phyloP scores from a whole-genome alignment of 2,113 vertebrate genomes.

The Accipiter virgatus region DNA sequence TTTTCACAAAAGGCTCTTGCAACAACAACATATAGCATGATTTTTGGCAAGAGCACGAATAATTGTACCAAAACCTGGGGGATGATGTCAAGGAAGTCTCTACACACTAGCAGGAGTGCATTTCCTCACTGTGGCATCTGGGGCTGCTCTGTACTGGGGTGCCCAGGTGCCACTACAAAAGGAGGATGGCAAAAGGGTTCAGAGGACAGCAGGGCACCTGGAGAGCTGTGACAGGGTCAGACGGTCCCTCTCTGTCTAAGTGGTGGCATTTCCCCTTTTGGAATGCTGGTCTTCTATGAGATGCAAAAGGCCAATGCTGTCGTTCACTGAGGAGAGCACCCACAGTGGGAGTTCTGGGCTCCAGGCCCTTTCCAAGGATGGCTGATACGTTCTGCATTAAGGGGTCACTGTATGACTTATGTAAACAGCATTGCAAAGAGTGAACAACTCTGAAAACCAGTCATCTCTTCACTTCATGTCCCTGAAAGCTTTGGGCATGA shows the following conservation, averaged over 20 bases:
- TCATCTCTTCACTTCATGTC: background rate
- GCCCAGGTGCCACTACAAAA: accelerated
- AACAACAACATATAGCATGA: no score
- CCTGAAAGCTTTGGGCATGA: background rate
- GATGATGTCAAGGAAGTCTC: background rate
- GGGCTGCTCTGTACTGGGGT: background rate
- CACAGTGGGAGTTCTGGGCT: background rate
- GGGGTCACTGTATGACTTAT: background rate
- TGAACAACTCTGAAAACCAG: background rate
- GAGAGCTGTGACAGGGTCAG: background rate
- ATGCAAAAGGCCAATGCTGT: background rate
- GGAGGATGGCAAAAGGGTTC: background rate
- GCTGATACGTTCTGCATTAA: background rate
- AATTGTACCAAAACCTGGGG: background rate
- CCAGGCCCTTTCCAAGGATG: background rate
- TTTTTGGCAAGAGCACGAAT: background rate
- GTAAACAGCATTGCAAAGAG: background rate
- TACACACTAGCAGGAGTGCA: background rate
- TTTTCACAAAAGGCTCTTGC: background rate
- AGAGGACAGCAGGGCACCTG: background rate
- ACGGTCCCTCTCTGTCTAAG: background rate
- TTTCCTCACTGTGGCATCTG: background rate
- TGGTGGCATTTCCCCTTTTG: background rate
- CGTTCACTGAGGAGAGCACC: background rate
- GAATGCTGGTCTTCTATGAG: background rate